Evolutionary conservation across 2,888 invertebrate genomes (phyloP).

Genomic region (Noctua pronuba): DNA sequence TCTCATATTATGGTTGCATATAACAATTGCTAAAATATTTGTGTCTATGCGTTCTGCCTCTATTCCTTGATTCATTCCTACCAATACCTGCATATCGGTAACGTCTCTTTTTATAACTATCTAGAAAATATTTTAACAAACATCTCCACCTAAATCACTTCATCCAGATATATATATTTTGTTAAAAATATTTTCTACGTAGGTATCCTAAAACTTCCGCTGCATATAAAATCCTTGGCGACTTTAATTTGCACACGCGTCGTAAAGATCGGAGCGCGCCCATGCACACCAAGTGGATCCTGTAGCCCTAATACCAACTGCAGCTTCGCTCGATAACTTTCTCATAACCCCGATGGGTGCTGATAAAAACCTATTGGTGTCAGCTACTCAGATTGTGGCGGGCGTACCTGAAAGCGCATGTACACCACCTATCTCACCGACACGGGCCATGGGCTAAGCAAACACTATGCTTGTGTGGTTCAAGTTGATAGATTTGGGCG

Average conservation of each 20-base stretch:
- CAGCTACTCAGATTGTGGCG: slow-evolving; percentile 85
- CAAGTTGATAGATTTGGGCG: slow-evolving; percentile 66
- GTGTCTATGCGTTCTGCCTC: background rate
- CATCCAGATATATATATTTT: no score
- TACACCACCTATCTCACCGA: slow-evolving; percentile 88
- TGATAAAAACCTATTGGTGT: slow-evolving; percentile 90
- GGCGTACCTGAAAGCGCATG: slow-evolving; percentile 89
- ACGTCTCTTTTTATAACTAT: background rate
- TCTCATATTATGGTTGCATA: background rate
- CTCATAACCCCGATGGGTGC: slow-evolving; percentile 86
- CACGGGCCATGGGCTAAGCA: slow-evolving; percentile 87
- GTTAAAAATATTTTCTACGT: background rate
- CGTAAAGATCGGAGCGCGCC: slow-evolving; percentile 10
- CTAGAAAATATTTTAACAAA: background rate
- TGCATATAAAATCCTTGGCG: background rate
- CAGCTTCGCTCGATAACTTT: slow-evolving; percentile 83
- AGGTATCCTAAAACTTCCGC: background rate
- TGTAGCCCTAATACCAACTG: slow-evolving; percentile 61
- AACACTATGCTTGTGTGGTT: slow-evolving; percentile 77
- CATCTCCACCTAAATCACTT: background rate
- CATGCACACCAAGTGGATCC: slow-evolving; percentile 46
- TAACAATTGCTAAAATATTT: background rate
- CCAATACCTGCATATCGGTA: background rate
- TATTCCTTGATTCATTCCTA: background rate
- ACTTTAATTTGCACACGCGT: slow-evolving; percentile 26